Evolutionary conservation across 2,113 vertebrate genomes (phyloP).

Genomic region (Halichoeres trimaculatus): DNA sequence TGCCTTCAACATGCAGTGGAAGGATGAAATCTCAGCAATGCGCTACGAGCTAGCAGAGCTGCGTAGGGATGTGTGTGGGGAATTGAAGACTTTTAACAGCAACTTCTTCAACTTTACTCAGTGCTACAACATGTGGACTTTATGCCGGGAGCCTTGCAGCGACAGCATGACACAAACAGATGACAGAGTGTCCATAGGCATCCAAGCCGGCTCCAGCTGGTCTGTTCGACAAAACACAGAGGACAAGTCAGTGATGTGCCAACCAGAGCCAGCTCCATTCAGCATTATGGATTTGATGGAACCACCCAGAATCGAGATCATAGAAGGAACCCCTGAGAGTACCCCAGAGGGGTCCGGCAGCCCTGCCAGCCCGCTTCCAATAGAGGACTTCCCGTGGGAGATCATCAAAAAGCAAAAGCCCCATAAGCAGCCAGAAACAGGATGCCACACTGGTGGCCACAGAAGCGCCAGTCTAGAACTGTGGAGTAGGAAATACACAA

Average conservation of each 20-base stretch:
- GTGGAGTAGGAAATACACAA: slow-evolving; percentile 87
- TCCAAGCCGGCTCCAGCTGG: slow-evolving; percentile 83
- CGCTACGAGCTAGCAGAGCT: slow-evolving; percentile 85
- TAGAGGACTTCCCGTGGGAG: slow-evolving; percentile 83
- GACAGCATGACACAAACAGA: slow-evolving; percentile 79
- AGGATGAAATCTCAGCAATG: slow-evolving; percentile 87
- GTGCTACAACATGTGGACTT: slow-evolving; percentile 88
- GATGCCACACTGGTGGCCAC: slow-evolving; percentile 80
- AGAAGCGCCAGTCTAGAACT: slow-evolving; percentile 85
- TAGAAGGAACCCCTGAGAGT: slow-evolving; percentile 80
- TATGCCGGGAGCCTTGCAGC: slow-evolving; percentile 82
- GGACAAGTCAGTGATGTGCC: slow-evolving; percentile 86
- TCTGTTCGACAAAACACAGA: slow-evolving; percentile 79
- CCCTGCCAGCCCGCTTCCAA: slow-evolving; percentile 80
- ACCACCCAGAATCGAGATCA: slow-evolving; percentile 84
- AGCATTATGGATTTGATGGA: slow-evolving; percentile 84
- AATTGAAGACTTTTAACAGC: slow-evolving; percentile 87
- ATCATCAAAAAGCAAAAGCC: slow-evolving; percentile 78
- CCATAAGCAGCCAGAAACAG: slow-evolving; percentile 72
- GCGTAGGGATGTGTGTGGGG: slow-evolving; percentile 84
- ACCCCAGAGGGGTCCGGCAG: slow-evolving; percentile 82
- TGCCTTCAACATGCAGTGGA: slow-evolving; percentile 88
- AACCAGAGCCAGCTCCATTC: slow-evolving; percentile 82
- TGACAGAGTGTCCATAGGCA: slow-evolving; percentile 83
- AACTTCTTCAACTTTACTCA: slow-evolving; percentile 89